Evolutionary conservation across 2,797 vertebrate species (phyloP).

Genomic region (Enteromius argenteus): DNA sequence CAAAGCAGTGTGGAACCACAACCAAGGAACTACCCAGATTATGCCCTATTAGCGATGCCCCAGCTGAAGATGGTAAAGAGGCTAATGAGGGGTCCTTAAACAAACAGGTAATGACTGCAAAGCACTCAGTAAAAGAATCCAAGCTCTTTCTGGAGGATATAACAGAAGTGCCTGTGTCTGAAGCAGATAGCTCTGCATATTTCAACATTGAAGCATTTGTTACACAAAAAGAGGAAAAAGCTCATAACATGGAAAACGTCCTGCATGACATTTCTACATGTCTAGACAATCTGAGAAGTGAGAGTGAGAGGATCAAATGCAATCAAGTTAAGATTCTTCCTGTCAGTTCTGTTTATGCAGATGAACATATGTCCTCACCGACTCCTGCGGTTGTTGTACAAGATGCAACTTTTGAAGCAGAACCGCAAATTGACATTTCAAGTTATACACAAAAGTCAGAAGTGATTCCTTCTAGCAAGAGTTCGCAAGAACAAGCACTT

Average conservation of each 20-base stretch:
- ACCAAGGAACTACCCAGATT: slow-evolving; percentile 10
- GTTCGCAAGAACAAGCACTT: slow-evolving; percentile 19
- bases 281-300: slow-evolving; percentile 63
- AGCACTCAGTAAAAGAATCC: neutral
- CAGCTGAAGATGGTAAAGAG: slow-evolving; percentile 24
- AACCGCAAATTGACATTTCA: slow-evolving; percentile 10
- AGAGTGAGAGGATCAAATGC: slow-evolving; percentile 51
- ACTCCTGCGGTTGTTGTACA: slow-evolving; percentile 6
- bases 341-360: neutral
- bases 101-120: slow-evolving; percentile 9
- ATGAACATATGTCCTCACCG: neutral
- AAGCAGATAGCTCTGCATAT: slow-evolving; percentile 7
- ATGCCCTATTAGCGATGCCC: neutral
- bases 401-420: neutral
- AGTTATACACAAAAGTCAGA: slow-evolving; percentile 11
- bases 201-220: slow-evolving; percentile 14
- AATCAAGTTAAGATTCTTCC: slow-evolving; percentile 43
- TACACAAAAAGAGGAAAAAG: slow-evolving; percentile 8
- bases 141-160: slow-evolving; percentile 13
- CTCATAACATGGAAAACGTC: slow-evolving; percentile 39
- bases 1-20: slow-evolving; percentile 15
- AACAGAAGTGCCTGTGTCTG: neutral
- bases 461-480: neutral
- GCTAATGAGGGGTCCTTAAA: slow-evolving; percentile 6
- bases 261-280: slow-evolving; percentile 65